Evolutionary conservation across 2,113 vertebrate species (phyloP).

Genomic region (Neogobius melanostomus): DNA sequence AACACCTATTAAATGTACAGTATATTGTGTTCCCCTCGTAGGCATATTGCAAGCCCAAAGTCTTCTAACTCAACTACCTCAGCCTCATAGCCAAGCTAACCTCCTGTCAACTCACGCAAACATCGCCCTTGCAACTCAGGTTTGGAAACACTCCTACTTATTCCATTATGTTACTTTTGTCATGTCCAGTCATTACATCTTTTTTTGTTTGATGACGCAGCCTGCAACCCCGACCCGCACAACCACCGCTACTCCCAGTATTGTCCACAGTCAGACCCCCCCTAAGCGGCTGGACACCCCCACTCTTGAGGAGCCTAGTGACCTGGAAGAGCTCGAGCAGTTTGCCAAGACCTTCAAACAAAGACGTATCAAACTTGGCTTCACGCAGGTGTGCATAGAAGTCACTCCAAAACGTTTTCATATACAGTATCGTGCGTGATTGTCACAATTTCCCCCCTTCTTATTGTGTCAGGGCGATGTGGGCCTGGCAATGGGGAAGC

Average conservation of each 20-base stretch:
- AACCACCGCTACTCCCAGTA: slow-evolving; percentile 92
- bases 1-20: too few species aligned
- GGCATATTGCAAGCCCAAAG: slow-evolving; percentile 96
- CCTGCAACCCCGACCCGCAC: slow-evolving; percentile 98
- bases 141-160: slow-evolving; percentile 51
- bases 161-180: not conserved
- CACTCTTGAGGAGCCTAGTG: slow-evolving; percentile 97
- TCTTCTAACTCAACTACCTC: slow-evolving; percentile 99
- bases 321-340: slow-evolving; percentile 98
- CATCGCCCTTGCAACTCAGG: slow-evolving; percentile 97
- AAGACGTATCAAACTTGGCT: slow-evolving; percentile 99
- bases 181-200: not conserved
- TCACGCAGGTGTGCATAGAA: slow-evolving; percentile 88
- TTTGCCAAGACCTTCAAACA: slow-evolving; percentile 99
- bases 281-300: slow-evolving; percentile 97
- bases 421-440: not conserved
- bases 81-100: slow-evolving; percentile 99
- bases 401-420: not conserved
- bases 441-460: slow-evolving; percentile 2
- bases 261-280: slow-evolving; percentile 93
- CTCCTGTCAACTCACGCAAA: slow-evolving; percentile 98
- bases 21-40: slow-evolving; percentile 48
- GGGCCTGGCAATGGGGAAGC: slow-evolving; percentile 98
- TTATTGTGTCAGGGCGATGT: slow-evolving; percentile 87
- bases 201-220: slow-evolving; percentile 59